A percentile compares a stretch with the other conserved stretches of the same genome.
Evolutionary conservation across 2,113 vertebrate species (phyloP).

Genomic region (Chionomys nivalis): DNA sequence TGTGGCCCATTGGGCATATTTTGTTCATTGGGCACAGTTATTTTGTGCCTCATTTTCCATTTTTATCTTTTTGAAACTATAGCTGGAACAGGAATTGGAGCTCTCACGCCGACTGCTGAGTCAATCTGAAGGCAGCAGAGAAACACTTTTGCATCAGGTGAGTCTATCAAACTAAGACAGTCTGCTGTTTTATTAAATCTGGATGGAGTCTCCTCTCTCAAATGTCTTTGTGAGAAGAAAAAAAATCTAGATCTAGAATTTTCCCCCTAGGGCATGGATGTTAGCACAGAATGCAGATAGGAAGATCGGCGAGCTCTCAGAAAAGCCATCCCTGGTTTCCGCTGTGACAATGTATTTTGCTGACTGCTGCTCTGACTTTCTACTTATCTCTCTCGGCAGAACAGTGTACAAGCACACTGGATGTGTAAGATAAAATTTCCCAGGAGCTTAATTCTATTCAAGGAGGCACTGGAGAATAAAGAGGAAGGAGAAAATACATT

Average conservation of each 20-base stretch:
- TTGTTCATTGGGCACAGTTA: slow-evolving; percentile 12
- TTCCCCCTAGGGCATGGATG: neutral
- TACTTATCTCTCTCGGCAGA: slow-evolving; percentile 54
- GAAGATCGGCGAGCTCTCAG: slow-evolving; percentile 19
- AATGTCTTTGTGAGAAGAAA: slow-evolving; percentile 37
- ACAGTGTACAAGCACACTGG: slow-evolving; percentile 54
- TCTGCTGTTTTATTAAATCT: slow-evolving; percentile 57
- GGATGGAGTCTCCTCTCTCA: slow-evolving; percentile 30
- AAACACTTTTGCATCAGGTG: slow-evolving; percentile 93
- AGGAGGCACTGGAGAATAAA: slow-evolving; percentile 16
- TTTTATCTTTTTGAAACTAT: slow-evolving; percentile 71
- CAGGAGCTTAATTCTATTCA: slow-evolving; percentile 61
- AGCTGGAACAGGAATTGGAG: slow-evolving; percentile 92
- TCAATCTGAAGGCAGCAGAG: slow-evolving; percentile 91
- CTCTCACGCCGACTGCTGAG: slow-evolving; percentile 86
- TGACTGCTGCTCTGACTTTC: neutral
- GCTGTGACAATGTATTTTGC: slow-evolving; percentile 38
- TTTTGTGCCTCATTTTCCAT: slow-evolving; percentile 52
- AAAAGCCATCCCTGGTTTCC: neutral
- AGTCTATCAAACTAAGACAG: slow-evolving; percentile 58
- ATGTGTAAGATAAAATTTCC: slow-evolving; percentile 60
- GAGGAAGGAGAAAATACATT: slow-evolving; percentile 27
- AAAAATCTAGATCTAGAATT: neutral
- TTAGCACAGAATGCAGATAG: slow-evolving; percentile 54
- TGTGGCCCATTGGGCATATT: slow-evolving; percentile 17